A percentile compares a stretch with the other conserved stretches of the same genome.
Evolutionary conservation across 2,113 vertebrate genomes (phyloP).

Genomic region (Atherinomorus stipes): DNA sequence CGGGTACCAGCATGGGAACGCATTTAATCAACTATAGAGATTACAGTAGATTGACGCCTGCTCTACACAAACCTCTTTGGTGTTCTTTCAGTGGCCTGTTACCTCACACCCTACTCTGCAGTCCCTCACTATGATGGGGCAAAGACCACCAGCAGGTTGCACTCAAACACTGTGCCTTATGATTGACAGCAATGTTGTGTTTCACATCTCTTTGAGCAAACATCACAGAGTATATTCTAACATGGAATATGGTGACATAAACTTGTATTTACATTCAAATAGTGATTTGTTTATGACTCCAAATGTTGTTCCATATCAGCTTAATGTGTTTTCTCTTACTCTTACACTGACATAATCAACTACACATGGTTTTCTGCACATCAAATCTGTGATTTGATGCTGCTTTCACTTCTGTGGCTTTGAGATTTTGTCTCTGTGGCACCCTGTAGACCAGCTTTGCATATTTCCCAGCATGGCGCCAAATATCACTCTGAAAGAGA

Average conservation of each 20-base stretch:
- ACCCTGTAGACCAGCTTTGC: conserved; percentile 47
- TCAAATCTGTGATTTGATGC: conserved; percentile 36
- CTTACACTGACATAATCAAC: neutral
- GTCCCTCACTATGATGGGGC: conserved; percentile 33
- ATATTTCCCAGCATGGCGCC: conserved; percentile 54
- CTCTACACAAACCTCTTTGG: conserved; percentile 60
- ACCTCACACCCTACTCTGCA: conserved; percentile 21
- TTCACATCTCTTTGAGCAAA: conserved; percentile 43
- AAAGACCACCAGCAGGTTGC: conserved; percentile 63
- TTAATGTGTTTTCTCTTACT: conserved; percentile 9
- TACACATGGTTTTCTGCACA: conserved; percentile 16
- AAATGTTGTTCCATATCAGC: neutral
- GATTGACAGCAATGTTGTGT: conserved; percentile 76
- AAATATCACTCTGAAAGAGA: conserved; percentile 60
- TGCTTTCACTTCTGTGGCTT: neutral
- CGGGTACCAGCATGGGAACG: conserved; percentile 53
- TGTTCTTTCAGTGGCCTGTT: conserved; percentile 38
- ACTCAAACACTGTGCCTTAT: conserved; percentile 50
- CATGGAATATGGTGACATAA: conserved; percentile 67
- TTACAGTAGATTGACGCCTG: conserved; percentile 74
- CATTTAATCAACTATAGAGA: conserved; percentile 77
- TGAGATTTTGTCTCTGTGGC: conserved; percentile 30
- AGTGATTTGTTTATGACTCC: conserved; percentile 15
- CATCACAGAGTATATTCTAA: conserved; percentile 44
- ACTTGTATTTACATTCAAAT: conserved; percentile 33